Base-by-base conservation (phyloP, 2,888 invertebrate genomes). In the Nasonia oneida region DNA sequence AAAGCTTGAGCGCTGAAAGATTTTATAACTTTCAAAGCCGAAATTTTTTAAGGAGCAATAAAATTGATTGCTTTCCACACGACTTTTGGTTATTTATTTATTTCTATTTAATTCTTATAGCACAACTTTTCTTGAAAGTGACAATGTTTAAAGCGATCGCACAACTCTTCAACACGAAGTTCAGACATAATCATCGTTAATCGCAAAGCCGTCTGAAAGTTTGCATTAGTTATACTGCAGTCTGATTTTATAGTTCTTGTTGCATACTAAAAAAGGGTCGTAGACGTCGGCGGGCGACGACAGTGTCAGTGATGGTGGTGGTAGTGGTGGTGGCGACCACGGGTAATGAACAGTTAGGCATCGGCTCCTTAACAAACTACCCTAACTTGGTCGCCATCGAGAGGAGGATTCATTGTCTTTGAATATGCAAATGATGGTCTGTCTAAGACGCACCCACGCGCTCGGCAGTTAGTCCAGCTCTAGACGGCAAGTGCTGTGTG, bases 381-480 rank as follows among this genome's bases (percentile, higher is more conserved):
- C 87, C 88, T 83, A 87, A 47, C 88, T 86, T 82, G 83, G 86
- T 84, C 86, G 82, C 88, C 88, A 87, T 87, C 89, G 87, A 87
- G 88, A 89, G 89, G 90, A 91, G 90, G 90, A 91, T 91, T 90
- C 90, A 90, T 90, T 88, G 88, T 89, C 89, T 90, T 90, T 90
- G 91, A 91, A 91, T 91, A 91, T 91, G 91, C 90, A 91, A 90
- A 91, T 90, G 82, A 88, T 86, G 87, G 89, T 88, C 89, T 89
- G 89, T 89, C 89, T 90, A 89, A 90, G 90, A 91, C 89, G 88
- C 39, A 6, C 10, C 23, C 15, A 29, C 18, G 33, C 29, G 42
- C 74, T 53, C 75, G 73, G 42, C 12, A 73, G 3, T 73, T 73
- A 73, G 47, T 73, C 47, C 47, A 42, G 47, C 42, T 47, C 47